phyloP scores from a whole-genome alignment of 2,113 vertebrate genomes.

The Coptodon rendalli region DNA sequence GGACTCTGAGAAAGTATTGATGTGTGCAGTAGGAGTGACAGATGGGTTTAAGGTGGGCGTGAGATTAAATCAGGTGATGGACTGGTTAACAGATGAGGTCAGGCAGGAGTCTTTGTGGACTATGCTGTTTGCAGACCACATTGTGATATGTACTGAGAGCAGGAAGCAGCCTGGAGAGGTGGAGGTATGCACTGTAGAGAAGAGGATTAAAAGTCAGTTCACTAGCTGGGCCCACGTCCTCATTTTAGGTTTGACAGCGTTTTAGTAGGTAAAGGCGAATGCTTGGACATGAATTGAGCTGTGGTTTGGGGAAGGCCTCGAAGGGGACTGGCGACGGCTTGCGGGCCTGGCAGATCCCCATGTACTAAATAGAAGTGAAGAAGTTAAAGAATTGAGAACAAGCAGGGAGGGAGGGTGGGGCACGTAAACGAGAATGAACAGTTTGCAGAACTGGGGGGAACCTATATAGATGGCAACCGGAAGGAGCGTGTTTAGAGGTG shows the following conservation, averaged over 20 bases:
- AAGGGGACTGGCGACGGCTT: background rate
- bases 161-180: background rate
- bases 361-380: background rate
- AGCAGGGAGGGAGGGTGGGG: background rate
- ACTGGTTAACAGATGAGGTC: background rate
- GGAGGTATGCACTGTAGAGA: background rate
- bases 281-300: background rate
- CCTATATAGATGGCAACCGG: background rate
- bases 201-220: background rate
- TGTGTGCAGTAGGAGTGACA: background rate
- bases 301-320: background rate
- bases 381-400: background rate
- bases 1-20: background rate
- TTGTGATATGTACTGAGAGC: background rate
- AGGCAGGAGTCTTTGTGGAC: background rate
- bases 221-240: background rate
- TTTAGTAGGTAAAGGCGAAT: background rate
- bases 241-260: background rate
- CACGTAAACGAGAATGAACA: background rate
- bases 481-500: background rate
- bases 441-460: background rate
- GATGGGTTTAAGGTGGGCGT: background rate
- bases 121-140: background rate
- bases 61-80: background rate
- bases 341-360: accelerated